These are phyloP conservation scores for Tyto alba DNA, from an alignment of 2,113 vertebrate genomes.

Conservation along the genomic window DNA sequence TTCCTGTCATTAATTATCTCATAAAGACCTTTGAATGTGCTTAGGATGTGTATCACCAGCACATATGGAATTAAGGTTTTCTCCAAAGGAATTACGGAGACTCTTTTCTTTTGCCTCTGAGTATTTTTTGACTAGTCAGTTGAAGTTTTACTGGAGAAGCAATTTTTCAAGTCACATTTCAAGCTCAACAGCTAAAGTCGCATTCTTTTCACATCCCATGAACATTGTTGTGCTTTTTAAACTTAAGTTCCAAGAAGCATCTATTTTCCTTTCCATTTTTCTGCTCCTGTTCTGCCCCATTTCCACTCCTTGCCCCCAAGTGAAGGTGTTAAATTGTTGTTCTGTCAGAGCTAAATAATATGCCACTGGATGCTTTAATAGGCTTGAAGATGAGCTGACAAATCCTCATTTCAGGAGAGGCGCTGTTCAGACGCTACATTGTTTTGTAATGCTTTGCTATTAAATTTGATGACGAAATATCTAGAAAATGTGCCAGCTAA, in stretches of 20 bases:
- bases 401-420: not conserved
- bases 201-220: not conserved
- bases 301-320: not conserved
- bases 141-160: not conserved
- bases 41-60: not conserved
- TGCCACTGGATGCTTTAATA: not conserved
- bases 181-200: not conserved
- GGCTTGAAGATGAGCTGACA: not conserved
- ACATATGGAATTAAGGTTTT: not conserved
- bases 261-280: not conserved
- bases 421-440: not conserved
- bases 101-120: not conserved
- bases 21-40: constrained; percentile 5
- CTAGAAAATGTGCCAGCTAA: not conserved
- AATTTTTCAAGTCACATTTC: not conserved
- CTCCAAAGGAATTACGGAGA: not conserved
- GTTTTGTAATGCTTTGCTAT: not conserved
- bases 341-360: not conserved
- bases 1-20: constrained; percentile 33
- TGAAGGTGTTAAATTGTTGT: constrained; percentile 36
- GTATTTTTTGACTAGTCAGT: not conserved
- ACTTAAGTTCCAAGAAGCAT: not conserved
- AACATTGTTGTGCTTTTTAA: not conserved
- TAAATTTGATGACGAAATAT: not conserved
- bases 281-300: not conserved